These are phyloP conservation scores for Melieria crassipennis DNA, from an alignment of 2,888 invertebrate species.

Conservation along the genomic window DNA sequence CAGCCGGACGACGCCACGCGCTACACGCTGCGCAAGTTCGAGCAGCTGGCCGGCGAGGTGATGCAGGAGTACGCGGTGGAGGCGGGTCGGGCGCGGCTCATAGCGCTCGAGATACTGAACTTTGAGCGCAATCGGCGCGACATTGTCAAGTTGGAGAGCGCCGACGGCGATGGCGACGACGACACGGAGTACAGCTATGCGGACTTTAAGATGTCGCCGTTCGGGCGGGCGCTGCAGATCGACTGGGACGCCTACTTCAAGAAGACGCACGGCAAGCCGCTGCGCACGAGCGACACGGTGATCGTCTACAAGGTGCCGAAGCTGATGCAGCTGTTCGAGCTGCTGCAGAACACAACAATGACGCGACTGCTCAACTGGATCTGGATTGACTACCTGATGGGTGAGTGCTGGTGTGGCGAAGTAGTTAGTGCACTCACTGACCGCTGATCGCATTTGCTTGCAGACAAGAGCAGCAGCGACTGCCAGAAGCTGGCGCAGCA, in stretches of 20 bases:
- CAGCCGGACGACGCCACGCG: slow-evolving; percentile 50
- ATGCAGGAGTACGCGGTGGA: slow-evolving; percentile 54
- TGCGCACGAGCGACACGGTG: slow-evolving; percentile 52
- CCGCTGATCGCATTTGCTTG: background rate
- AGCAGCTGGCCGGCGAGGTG: slow-evolving; percentile 55
- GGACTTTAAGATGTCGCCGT: slow-evolving; percentile 50
- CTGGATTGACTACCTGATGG: slow-evolving; percentile 62
- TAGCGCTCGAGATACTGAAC: slow-evolving; percentile 58
- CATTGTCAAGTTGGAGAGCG: slow-evolving; percentile 47
- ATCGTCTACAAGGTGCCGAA: slow-evolving; percentile 53
- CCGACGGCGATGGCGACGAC: slow-evolving; percentile 37
- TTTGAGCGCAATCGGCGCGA: slow-evolving; percentile 58
- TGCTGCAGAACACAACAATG: slow-evolving; percentile 55
- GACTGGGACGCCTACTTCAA: slow-evolving; percentile 61
- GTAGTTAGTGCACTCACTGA: background rate
- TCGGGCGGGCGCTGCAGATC: slow-evolving; percentile 46
- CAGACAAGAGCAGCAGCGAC: slow-evolving; percentile 53
- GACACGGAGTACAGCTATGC: slow-evolving; percentile 53
- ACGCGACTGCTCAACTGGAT: slow-evolving; percentile 59
- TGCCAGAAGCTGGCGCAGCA: slow-evolving; percentile 53
- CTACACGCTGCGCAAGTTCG: slow-evolving; percentile 56
- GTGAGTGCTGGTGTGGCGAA: slow-evolving; percentile 49
- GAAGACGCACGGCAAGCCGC: slow-evolving; percentile 54
- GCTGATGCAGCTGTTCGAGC: slow-evolving; percentile 52
- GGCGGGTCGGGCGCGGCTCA: slow-evolving; percentile 54